phyloP scores from a whole-genome alignment of 2,113 vertebrate genomes.

The Colaptes auratus region DNA sequence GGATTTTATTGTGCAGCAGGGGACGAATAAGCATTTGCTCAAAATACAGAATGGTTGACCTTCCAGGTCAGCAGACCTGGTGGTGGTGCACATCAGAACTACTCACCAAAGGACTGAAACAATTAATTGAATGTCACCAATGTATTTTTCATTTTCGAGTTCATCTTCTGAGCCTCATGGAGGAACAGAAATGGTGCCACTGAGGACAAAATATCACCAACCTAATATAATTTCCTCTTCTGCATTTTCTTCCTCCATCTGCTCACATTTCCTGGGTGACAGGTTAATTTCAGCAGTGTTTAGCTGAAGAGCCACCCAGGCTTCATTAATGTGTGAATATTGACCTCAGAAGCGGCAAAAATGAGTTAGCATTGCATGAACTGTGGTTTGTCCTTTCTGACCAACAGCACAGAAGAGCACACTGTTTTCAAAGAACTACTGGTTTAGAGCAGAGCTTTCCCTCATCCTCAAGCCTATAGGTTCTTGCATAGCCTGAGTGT shows the following conservation, averaged over 20 bases:
- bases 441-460: neutral
- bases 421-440: neutral
- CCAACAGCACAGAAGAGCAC: neutral
- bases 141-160: neutral
- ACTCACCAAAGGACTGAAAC: neutral
- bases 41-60: neutral
- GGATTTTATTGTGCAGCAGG: neutral
- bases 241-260: neutral
- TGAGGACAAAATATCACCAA: neutral
- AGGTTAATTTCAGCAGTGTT: neutral
- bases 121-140: neutral
- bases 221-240: neutral
- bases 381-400: neutral
- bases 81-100: neutral
- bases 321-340: neutral
- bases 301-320: neutral
- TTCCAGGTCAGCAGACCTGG: neutral
- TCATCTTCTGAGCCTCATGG: neutral
- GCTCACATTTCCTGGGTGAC: neutral
- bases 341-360: neutral
- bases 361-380: neutral
- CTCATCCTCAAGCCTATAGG: neutral
- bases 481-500: neutral
- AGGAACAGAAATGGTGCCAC: neutral
- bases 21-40: neutral